phyloP scores from a whole-genome alignment of 2,797 vertebrate genomes.

The Melanotaenia trifasciata region DNA sequence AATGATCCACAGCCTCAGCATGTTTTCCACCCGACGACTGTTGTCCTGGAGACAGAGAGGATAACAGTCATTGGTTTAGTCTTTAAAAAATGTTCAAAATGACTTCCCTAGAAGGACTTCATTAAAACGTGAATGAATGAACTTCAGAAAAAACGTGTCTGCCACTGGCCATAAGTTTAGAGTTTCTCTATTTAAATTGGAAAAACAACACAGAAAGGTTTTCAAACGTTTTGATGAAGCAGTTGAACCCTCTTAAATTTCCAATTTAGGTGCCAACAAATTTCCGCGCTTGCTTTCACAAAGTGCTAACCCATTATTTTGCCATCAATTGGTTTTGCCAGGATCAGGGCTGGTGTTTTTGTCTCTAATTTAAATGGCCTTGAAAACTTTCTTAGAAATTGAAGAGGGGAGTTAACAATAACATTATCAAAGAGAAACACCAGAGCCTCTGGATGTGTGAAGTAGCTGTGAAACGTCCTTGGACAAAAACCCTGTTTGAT shows the following conservation, averaged over 20 bases:
- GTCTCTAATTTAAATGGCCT: slow-evolving; percentile 44
- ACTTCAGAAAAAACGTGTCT: background rate
- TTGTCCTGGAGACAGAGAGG: slow-evolving; percentile 88
- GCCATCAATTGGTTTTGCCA: slow-evolving; percentile 46
- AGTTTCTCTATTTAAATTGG: background rate
- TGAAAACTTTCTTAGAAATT: slow-evolving; percentile 40
- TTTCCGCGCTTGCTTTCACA: slow-evolving; percentile 41
- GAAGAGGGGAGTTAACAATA: slow-evolving; percentile 31
- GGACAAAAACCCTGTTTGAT: background rate
- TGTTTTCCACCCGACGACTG: slow-evolving; percentile 94
- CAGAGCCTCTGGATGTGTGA: slow-evolving; percentile 16
- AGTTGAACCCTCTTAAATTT: slow-evolving; percentile 8
- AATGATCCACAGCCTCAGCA: slow-evolving; percentile 96
- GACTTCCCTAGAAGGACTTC: background rate
- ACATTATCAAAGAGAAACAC: slow-evolving; percentile 33
- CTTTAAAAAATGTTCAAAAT: background rate
- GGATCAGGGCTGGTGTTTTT: slow-evolving; percentile 31
- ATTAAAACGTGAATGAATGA: background rate
- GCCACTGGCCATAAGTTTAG: background rate
- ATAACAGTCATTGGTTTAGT: background rate
- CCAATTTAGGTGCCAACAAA: slow-evolving; percentile 14
- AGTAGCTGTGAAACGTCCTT: background rate
- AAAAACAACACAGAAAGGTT: slow-evolving; percentile 3
- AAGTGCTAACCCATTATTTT: slow-evolving; percentile 40
- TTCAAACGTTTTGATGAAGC: slow-evolving; percentile 18